These are phyloP conservation scores for Plodia interpunctella DNA, from an alignment of 1,140 invertebrate species.

Conservation along the genomic window DNA sequence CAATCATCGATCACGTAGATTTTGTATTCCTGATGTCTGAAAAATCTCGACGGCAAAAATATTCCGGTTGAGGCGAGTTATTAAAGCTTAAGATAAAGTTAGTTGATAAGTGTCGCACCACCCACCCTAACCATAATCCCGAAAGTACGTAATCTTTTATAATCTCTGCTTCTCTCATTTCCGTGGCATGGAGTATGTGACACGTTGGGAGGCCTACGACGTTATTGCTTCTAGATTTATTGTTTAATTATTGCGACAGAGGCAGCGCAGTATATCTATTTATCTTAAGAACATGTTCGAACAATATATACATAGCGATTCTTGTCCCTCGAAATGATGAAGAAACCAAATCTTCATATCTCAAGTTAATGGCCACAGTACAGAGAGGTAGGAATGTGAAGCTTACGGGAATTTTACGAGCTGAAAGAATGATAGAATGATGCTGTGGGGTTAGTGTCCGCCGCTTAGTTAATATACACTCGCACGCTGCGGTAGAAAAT, in stretches of 20 bases:
- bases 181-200: conserved; percentile 21
- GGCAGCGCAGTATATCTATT: too few relatives aligned
- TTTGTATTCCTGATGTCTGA: background rate
- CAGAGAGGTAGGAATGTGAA: background rate
- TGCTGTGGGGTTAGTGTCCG: conserved; percentile 45
- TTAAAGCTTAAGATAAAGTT: conserved; percentile 9
- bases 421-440: conserved; percentile 33
- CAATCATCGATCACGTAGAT: too few relatives aligned
- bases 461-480: conserved; percentile 56
- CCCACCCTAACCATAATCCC: conserved; percentile 1
- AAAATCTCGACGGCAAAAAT: background rate
- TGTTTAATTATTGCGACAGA: conserved; percentile 24
- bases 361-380: background rate
- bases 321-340: background rate
- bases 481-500: conserved; percentile 56
- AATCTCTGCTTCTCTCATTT: conserved; percentile 14
- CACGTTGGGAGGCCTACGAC: conserved; percentile 32
- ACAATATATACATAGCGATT: conserved; percentile 19
- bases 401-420: conserved; percentile 33
- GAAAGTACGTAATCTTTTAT: conserved; percentile 11
- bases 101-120: background rate
- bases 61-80: background rate
- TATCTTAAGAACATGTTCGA: conserved; percentile 31
- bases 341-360: background rate
- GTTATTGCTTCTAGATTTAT: conserved; percentile 43